phyloP scores from a whole-genome alignment of 2,888 invertebrate genomes.

The Bembecia ichneumoniformis region DNA sequence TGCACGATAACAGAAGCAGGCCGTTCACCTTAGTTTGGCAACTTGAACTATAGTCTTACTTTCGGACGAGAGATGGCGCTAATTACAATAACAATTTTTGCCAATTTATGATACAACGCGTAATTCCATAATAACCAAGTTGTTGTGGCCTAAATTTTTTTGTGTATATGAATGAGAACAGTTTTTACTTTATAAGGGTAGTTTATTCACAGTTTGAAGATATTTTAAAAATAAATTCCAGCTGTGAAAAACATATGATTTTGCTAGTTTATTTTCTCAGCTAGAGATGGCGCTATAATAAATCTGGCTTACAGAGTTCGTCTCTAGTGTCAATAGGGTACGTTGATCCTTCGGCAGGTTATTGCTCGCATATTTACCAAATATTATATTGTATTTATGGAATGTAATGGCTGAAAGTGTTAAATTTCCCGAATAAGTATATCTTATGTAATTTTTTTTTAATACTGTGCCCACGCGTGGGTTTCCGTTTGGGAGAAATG shows the following conservation, averaged over 20 bases:
- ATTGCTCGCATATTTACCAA: conserved; percentile 23
- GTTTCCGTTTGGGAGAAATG: too few relatives aligned
- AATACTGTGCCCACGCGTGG: too few relatives aligned
- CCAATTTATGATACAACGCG: conserved; percentile 10
- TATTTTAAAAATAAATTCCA: too few relatives aligned
- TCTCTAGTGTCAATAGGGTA: conserved; percentile 28
- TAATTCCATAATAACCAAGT: too few relatives aligned
- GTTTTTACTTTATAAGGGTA: too few relatives aligned
- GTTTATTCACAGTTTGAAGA: too few relatives aligned
- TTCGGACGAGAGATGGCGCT: conserved; percentile 32
- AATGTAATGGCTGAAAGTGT: not conserved
- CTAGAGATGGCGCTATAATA: conserved; percentile 28
- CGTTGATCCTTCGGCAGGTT: conserved; percentile 46
- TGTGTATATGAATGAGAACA: too few relatives aligned
- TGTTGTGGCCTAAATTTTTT: too few relatives aligned
- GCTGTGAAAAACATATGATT: too few relatives aligned
- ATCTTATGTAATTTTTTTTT: too few relatives aligned
- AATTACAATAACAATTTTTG: conserved; percentile 8
- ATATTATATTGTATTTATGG: not conserved
- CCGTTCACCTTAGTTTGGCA: conserved; percentile 56
- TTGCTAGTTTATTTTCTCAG: conserved; percentile 4
- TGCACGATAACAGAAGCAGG: conserved; percentile 25
- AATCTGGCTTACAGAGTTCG: conserved; percentile 12
- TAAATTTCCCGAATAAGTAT: not conserved
- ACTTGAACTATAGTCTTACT: conserved; percentile 56